phyloP scores from a whole-genome alignment of 2,797 vertebrate genomes.

The Muscicapa striata region DNA sequence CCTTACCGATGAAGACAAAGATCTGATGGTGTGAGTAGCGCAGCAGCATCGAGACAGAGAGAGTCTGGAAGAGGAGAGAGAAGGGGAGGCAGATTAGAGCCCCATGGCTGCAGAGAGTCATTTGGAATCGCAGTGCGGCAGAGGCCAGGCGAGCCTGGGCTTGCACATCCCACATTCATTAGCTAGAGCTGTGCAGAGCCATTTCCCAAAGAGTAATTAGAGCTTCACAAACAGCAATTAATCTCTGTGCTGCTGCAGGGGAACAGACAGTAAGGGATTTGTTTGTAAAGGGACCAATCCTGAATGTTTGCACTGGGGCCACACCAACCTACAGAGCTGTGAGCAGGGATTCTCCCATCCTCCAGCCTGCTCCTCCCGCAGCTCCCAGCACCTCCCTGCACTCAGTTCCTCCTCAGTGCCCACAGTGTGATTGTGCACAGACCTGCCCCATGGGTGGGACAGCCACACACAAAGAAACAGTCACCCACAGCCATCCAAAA shows the following conservation, averaged over 20 bases:
- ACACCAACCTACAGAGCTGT: not conserved
- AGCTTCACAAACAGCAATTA: not conserved
- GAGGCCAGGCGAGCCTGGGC: not conserved
- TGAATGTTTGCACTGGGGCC: not conserved
- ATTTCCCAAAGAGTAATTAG: not conserved
- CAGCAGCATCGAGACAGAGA: constrained; percentile 95
- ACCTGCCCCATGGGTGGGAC: not conserved
- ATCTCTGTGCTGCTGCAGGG: not conserved
- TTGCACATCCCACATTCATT: not conserved
- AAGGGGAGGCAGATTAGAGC: not conserved
- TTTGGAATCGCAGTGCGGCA: not conserved
- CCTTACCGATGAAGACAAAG: constrained; percentile 97
- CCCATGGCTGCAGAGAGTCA: not conserved
- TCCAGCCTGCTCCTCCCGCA: not conserved
- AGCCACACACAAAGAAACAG: not conserved
- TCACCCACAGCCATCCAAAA: not conserved
- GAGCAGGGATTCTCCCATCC: not conserved
- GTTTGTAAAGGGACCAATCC: not conserved
- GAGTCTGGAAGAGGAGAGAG: constrained; percentile 80
- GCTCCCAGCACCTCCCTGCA: not conserved
- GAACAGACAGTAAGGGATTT: constrained; percentile 6
- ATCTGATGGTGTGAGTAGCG: constrained; percentile 98
- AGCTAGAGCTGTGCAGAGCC: not conserved
- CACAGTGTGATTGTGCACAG: not conserved
- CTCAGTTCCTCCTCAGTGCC: not conserved